Percentiles rank a stretch among this genome's conserved stretches.
Evolutionary conservation across 2,888 invertebrate genomes (phyloP).

Genomic region (Steinernema scapterisci): DNA sequence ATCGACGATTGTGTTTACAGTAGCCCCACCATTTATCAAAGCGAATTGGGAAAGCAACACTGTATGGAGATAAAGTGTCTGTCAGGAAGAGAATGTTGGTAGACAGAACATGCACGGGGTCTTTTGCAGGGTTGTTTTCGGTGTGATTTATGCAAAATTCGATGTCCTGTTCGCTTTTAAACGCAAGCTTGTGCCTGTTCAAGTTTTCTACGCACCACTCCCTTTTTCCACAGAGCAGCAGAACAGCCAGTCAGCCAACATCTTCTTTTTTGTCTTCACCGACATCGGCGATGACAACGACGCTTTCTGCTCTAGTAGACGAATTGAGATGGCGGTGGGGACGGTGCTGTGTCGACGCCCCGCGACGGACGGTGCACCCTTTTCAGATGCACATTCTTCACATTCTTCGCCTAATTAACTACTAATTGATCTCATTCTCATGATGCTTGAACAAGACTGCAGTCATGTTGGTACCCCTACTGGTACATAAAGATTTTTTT

Average conservation of each 20-base stretch:
- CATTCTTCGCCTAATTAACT: slow-evolving; percentile 31
- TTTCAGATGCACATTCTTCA: slow-evolving; percentile 31
- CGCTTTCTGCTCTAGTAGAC: slow-evolving; percentile 16
- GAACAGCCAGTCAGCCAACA: slow-evolving; percentile 11
- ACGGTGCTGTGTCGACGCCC: slow-evolving; percentile 31
- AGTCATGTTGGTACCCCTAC: neutral
- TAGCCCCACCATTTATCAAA: slow-evolving; percentile 23
- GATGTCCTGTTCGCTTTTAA: neutral
- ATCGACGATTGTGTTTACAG: slow-evolving; percentile 9
- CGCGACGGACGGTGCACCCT: slow-evolving; percentile 32
- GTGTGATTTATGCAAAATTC: neutral
- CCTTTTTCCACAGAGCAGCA: neutral
- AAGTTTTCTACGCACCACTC: neutral
- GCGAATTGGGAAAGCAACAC: slow-evolving; percentile 9
- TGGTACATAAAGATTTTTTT: too few species aligned
- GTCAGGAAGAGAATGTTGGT: neutral
- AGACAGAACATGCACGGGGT: too few species aligned
- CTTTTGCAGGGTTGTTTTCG: neutral
- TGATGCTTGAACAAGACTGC: slow-evolving; percentile 19
- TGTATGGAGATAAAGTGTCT: slow-evolving; percentile 3
- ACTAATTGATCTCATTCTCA: slow-evolving; percentile 23
- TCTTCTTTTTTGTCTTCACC: slow-evolving; percentile 12
- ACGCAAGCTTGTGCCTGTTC: neutral
- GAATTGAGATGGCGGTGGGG: slow-evolving; percentile 27
- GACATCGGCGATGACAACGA: slow-evolving; percentile 8